phyloP scores from a whole-genome alignment of 2,888 invertebrate genomes.

The Noctuana brunneofusca region DNA sequence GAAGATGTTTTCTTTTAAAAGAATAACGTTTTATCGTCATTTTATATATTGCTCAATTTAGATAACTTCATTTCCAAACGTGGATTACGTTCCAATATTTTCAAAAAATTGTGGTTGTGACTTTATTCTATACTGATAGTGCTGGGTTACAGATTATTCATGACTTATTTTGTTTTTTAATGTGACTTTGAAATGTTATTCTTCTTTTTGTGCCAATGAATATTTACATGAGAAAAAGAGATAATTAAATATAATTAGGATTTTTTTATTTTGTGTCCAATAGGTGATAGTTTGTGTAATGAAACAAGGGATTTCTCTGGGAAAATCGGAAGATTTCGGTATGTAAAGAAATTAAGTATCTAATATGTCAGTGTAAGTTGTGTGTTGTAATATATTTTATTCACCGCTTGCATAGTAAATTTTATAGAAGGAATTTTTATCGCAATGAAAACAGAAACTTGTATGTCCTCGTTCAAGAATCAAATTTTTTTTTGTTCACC shows the following conservation, averaged over 20 bases:
- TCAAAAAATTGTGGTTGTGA: constrained; percentile 73
- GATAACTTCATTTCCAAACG: constrained; percentile 49
- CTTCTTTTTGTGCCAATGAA: constrained; percentile 42
- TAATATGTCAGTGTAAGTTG: neutral
- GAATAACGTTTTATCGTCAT: constrained; percentile 78
- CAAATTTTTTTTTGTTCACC: neutral
- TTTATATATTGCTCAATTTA: constrained; percentile 75
- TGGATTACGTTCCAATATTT: constrained; percentile 40
- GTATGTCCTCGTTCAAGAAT: neutral
- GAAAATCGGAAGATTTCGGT: neutral
- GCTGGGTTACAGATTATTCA: constrained; percentile 51
- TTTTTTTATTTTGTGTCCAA: neutral
- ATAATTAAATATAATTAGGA: neutral
- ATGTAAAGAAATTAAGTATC: neutral
- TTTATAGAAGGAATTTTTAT: neutral
- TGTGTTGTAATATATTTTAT: constrained; percentile 1
- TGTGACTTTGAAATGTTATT: constrained; percentile 74
- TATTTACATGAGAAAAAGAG: neutral
- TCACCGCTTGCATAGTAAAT: neutral
- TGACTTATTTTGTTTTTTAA: constrained; percentile 52
- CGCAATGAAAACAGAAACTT: neutral
- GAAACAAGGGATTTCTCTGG: constrained; percentile 1
- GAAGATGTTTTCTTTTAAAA: constrained; percentile 35
- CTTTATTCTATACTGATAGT: constrained; percentile 51
- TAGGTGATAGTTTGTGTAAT: neutral